phyloP scores from a whole-genome alignment of 2,888 invertebrate species.

The Spisula subtruncata region DNA sequence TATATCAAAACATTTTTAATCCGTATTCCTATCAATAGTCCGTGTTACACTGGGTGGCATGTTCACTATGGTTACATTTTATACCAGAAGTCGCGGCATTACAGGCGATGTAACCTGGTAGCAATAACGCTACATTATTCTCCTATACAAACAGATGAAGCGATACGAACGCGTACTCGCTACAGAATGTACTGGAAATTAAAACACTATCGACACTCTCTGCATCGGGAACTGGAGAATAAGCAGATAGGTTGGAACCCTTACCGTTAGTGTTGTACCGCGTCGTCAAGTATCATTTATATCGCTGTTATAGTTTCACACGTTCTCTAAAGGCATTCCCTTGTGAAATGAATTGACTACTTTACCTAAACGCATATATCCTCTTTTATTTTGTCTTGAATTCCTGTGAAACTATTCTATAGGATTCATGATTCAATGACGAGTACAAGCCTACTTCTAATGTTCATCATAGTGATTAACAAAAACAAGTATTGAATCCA shows the following conservation, averaged over 20 bases:
- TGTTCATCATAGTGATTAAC: background rate
- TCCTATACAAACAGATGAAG: background rate
- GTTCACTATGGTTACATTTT: background rate
- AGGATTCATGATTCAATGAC: background rate
- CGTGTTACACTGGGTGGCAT: background rate
- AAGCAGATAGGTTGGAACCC: background rate
- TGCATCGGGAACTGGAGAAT: background rate
- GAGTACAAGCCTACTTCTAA: background rate
- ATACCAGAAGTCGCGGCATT: background rate
- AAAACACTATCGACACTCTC: background rate
- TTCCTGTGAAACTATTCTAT: background rate
- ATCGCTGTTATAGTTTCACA: background rate
- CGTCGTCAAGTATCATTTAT: background rate
- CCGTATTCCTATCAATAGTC: background rate
- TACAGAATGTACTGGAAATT: background rate
- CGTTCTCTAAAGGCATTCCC: background rate
- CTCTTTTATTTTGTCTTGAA: background rate
- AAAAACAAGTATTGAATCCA: background rate
- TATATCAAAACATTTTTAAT: background rate
- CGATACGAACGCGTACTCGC: background rate
- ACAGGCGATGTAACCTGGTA: background rate
- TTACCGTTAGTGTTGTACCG: background rate
- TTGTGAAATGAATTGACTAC: background rate
- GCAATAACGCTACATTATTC: background rate
- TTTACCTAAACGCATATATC: background rate